Evolutionary conservation across 2,888 invertebrate species (phyloP).

Genomic region (Limulus polyphemus): DNA sequence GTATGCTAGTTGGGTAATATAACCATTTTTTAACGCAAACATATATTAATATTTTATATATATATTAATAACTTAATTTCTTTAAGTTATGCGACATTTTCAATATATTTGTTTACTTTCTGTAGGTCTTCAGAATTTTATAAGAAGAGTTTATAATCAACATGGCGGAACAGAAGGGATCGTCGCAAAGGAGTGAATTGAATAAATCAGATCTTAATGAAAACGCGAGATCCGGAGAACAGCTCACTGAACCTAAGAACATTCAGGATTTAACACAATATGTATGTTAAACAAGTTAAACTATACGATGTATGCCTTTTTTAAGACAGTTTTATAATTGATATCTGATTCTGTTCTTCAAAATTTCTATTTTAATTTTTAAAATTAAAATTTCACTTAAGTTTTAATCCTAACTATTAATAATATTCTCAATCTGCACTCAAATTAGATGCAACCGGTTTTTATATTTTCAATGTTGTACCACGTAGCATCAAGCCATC

Average conservation of each 20-base stretch:
- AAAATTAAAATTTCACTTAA: background rate
- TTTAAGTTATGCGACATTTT: too few relatives aligned
- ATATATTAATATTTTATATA: too few relatives aligned
- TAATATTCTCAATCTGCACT: background rate
- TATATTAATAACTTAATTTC: too few relatives aligned
- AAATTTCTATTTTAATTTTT: background rate
- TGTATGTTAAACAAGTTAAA: constrained; percentile 5
- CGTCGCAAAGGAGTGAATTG: constrained; percentile 14
- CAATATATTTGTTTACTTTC: too few relatives aligned
- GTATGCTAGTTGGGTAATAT: too few relatives aligned
- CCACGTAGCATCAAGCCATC: too few relatives aligned
- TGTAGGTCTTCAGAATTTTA: too few relatives aligned
- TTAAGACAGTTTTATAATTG: background rate
- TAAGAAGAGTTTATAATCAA: background rate
- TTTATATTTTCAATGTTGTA: too few relatives aligned
- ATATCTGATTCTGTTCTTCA: too few relatives aligned
- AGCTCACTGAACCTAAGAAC: constrained; percentile 20
- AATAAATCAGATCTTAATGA: constrained; percentile 17
- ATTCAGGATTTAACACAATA: constrained; percentile 23
- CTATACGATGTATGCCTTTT: background rate
- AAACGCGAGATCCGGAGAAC: constrained; percentile 13
- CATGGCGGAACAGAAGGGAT: constrained; percentile 15
- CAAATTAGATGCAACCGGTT: too few relatives aligned
- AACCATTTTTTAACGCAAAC: too few relatives aligned
- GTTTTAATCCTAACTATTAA: background rate